Base-by-base conservation (phyloP, 92 coral and sea anemone genomes). In the Zoanthus sansibaricus region DNA sequence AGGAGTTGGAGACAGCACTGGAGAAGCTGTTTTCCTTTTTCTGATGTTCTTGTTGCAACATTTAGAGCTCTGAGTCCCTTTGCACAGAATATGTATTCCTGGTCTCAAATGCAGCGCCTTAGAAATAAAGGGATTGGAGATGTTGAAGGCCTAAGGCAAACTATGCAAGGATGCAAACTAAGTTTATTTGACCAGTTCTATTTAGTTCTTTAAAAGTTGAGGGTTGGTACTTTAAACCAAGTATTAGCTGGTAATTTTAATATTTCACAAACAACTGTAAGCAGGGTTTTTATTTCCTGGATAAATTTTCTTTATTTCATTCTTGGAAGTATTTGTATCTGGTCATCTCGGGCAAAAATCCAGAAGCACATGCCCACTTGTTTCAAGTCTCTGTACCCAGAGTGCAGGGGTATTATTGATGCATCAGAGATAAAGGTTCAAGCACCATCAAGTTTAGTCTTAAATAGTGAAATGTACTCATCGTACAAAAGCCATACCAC, bases 341-440 rank as follows among this genome's bases (percentile, higher is more conserved):
- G 94, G 91, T 92, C 94, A 21, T 84, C 92, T 0, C 49, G 76
- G 12, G 82, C 82, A 37, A 92, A 92, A 42, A 82, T 92, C 7
- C 5, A 82, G 33, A 87, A 72, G 75, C 58, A 64, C 37, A 92
- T 92, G 91, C 92, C 92, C 5, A 42, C 75, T 3, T 84, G 76
- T 7, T 80, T 92, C 69, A 86, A 45, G 76, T 12, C 69, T 20
- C 44, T 86, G 11, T 92, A 89, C 47, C 91, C 95, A 31, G 49
- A 44, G 9, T 86, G 89, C 30, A 75, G 95, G 30, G 93, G 90
- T 0, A 90, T 90, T 32, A 89, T 92, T 69, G 95, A 92, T 87
- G 95, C 91, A 16, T 32, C 95, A 15, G 93, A 92, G 56, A 89
- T 92, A 15, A 92, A 79, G 52, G 84, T 83, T 21, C 89, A 87